Conservation (phyloP, 2,888 invertebrate genomes). For the Chrysotoxum bicinctum region DNA sequence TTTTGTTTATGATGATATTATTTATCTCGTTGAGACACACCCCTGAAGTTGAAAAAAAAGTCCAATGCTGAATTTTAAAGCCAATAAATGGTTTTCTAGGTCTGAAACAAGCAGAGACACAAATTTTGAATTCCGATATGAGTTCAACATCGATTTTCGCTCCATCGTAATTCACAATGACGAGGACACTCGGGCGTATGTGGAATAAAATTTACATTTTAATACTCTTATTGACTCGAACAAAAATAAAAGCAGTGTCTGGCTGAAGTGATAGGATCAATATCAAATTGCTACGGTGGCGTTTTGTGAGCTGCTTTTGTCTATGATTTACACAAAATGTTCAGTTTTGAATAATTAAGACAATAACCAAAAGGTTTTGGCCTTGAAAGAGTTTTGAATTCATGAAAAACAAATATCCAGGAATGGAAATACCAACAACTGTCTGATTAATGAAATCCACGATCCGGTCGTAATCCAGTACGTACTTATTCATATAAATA, state of each 20-base stretch:
- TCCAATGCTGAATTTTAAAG: background rate
- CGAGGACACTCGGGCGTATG: background rate
- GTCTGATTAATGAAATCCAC: too few species aligned
- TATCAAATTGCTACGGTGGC: background rate
- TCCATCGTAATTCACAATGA: background rate
- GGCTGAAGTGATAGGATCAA: background rate
- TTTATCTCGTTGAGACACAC: background rate
- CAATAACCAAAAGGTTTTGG: background rate
- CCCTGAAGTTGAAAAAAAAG: background rate
- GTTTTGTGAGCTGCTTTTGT: background rate
- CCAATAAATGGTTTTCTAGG: background rate
- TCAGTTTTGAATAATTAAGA: background rate
- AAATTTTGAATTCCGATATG: background rate
- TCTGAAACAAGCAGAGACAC: background rate
- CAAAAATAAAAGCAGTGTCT: background rate
- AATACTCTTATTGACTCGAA: background rate
- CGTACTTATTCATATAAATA: too few species aligned
- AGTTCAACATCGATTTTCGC: background rate
- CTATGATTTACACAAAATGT: background rate
- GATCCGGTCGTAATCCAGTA: too few species aligned
- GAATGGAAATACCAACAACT: background rate
- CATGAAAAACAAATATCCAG: background rate
- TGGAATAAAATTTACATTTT: conserved; percentile 7
- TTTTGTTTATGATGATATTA: background rate
- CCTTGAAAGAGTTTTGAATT: background rate